phyloP scores from a whole-genome alignment of 2,113 vertebrate species.

The Steatornis caripensis region DNA sequence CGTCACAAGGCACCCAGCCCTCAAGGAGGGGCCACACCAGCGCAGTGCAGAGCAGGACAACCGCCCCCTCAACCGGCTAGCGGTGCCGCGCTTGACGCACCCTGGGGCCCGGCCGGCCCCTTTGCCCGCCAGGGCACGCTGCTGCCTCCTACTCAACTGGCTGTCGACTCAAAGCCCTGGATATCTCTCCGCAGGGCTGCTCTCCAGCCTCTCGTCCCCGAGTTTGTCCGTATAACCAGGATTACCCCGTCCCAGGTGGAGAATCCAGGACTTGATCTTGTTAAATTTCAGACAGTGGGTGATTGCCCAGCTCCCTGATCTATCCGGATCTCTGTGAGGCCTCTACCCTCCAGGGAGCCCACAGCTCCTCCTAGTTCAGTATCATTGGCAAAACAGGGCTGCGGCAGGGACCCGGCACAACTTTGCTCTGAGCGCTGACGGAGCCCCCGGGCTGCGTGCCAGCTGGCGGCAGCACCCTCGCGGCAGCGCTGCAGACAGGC shows the following conservation, averaged over 20 bases:
- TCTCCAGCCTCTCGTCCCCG: not conserved
- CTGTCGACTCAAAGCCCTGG: not conserved
- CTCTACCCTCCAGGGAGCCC: too few species aligned
- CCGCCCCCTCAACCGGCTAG: not conserved
- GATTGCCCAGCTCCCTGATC: not conserved
- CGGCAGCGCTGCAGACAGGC: too few species aligned
- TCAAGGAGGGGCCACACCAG: not conserved
- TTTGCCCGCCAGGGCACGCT: not conserved
- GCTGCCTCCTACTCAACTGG: not conserved
- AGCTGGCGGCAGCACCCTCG: too few species aligned
- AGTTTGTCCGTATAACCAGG: not conserved
- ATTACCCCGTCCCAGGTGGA: not conserved
- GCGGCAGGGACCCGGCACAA: too few species aligned
- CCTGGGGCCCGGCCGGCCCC: not conserved
- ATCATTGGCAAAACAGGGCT: too few species aligned
- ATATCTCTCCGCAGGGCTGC: not conserved
- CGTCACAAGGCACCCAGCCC: not conserved
- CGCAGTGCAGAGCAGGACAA: not conserved
- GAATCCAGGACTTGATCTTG: not conserved
- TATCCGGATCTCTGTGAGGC: not conserved
- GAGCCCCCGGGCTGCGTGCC: too few species aligned
- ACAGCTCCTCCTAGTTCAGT: too few species aligned
- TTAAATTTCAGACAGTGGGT: not conserved
- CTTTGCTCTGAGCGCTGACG: too few species aligned
- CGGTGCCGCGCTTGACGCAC: not conserved